Percentiles rank a stretch among this genome's conserved stretches.
Conservation (phyloP, 2,113 vertebrate species). For the Bubo scandiacus region DNA sequence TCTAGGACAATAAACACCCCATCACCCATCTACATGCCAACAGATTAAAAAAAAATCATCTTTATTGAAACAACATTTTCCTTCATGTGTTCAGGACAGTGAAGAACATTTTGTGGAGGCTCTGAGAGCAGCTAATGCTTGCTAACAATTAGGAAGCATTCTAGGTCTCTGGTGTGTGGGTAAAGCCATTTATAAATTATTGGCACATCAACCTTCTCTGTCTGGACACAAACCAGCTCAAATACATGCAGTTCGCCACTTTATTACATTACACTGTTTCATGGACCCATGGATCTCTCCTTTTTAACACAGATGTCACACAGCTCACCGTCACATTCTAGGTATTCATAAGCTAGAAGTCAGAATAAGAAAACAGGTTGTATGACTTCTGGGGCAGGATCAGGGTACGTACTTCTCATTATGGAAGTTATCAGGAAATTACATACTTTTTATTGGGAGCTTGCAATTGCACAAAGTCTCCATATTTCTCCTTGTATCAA, state of each 20-base stretch:
- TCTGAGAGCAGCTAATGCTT: neutral
- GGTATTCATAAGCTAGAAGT: neutral
- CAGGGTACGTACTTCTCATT: neutral
- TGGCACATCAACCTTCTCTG: neutral
- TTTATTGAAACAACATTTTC: neutral
- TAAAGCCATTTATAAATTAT: conserved; percentile 11
- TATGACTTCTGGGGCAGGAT: neutral
- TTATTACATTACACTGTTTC: neutral
- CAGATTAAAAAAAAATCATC: neutral
- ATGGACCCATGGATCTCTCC: neutral
- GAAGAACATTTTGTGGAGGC: neutral
- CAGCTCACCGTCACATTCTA: neutral
- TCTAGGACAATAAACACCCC: neutral
- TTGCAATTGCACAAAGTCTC: neutral
- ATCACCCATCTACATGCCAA: neutral
- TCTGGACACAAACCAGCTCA: neutral
- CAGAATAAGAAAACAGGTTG: neutral
- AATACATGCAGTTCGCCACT: neutral
- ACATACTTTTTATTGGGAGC: neutral
- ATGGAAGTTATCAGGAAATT: neutral
- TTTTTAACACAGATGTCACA: neutral
- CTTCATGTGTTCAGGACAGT: neutral
- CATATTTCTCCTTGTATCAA: neutral
- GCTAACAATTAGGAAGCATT: conserved; percentile 24
- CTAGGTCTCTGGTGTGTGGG: neutral